phyloP scores from a whole-genome alignment of 2,797 vertebrate genomes.

The Hydrolagus colliei region DNA sequence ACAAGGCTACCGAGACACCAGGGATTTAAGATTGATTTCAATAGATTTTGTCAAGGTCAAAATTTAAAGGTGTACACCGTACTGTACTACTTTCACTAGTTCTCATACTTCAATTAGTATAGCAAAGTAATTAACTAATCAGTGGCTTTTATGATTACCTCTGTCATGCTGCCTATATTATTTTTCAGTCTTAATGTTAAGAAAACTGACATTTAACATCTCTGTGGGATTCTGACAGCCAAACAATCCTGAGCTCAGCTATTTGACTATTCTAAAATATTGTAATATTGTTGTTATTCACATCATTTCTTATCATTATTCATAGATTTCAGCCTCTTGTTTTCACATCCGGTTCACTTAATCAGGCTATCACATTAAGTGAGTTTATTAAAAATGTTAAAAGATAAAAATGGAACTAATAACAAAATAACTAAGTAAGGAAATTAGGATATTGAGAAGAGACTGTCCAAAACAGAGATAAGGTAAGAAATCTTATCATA shows the following conservation, averaged over 20 bases:
- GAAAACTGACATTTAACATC: not conserved
- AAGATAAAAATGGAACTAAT: not conserved
- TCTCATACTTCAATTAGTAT: not conserved
- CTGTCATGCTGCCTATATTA: not conserved
- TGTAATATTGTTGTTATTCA: conserved; percentile 1
- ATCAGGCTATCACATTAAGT: not conserved
- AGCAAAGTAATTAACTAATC: not conserved
- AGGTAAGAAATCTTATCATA: not conserved
- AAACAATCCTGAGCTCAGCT: not conserved
- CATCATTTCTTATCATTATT: not conserved
- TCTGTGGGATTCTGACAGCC: not conserved
- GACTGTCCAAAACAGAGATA: not conserved
- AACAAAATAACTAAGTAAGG: not conserved
- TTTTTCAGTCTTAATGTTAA: not conserved
- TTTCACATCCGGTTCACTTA: not conserved
- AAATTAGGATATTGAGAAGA: not conserved
- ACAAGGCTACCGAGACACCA: not conserved
- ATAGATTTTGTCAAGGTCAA: conserved; percentile 22
- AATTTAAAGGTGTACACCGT: not conserved
- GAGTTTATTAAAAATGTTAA: not conserved
- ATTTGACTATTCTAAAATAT: not conserved
- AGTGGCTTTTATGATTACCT: conserved; percentile 4
- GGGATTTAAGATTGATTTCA: conserved; percentile 7
- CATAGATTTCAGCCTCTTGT: not conserved
- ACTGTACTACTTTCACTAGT: not conserved